Conservation (phyloP, 2,113 vertebrate genomes). For the Caranx ignobilis region DNA sequence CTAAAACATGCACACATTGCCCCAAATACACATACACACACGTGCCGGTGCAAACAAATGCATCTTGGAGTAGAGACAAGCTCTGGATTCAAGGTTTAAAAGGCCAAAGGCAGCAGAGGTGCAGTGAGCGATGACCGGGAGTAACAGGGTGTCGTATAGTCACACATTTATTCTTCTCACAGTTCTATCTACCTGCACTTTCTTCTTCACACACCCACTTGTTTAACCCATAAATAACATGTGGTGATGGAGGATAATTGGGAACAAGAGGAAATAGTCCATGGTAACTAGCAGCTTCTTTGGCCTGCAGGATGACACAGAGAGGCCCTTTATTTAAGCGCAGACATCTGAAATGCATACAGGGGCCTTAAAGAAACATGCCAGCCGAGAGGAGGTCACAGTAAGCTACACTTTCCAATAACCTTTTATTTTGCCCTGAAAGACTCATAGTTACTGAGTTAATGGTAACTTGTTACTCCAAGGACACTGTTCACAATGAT, state of each 20-base stretch:
- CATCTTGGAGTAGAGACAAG: slow-evolving; percentile 41
- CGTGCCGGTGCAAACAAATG: slow-evolving; percentile 27
- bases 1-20: slow-evolving; percentile 9
- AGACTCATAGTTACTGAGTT: slow-evolving; percentile 14
- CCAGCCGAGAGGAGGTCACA: not conserved
- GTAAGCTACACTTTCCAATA: slow-evolving; percentile 7
- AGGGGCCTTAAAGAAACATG: not conserved
- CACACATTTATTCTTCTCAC: slow-evolving; percentile 16
- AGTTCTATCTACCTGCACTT: slow-evolving; percentile 16
- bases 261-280: not conserved
- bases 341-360: not conserved
- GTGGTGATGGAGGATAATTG: not conserved
- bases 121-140: slow-evolving; percentile 7
- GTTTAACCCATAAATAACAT: slow-evolving; percentile 28
- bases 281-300: not conserved
- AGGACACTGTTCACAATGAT: slow-evolving; percentile 4
- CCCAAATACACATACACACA: not conserved
- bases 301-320: not conserved
- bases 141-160: slow-evolving; percentile 6
- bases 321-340: not conserved
- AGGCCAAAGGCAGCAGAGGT: slow-evolving; percentile 33
- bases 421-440: slow-evolving; percentile 4
- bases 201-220: slow-evolving; percentile 11
- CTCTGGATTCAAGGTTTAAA: slow-evolving; percentile 51
- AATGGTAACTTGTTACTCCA: slow-evolving; percentile 14